Evolutionary conservation across 1,140 invertebrate species (phyloP).

Genomic region (Sipha flava): DNA sequence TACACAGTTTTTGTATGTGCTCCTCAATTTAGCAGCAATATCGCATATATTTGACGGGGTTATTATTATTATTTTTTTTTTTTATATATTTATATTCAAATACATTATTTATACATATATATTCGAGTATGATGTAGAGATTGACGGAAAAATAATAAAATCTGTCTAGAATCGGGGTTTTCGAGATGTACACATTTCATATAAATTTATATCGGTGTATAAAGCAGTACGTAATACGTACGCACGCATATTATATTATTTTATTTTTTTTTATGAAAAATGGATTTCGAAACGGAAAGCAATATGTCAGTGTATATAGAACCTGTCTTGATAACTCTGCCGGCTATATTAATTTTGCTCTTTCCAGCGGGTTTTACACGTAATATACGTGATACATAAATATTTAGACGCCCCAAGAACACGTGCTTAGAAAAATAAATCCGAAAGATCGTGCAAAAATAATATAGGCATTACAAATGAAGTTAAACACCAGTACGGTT

Average conservation of each 20-base stretch:
- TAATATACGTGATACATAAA: background rate
- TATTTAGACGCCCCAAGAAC: too few relatives aligned
- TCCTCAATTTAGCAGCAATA: background rate
- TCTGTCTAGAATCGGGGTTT: slow-evolving; percentile 1
- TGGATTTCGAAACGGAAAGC: slow-evolving; percentile 1
- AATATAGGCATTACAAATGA: too few relatives aligned
- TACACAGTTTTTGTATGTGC: background rate
- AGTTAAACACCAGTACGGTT: too few relatives aligned
- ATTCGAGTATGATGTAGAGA: background rate
- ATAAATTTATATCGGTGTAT: background rate
- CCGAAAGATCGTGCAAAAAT: too few relatives aligned
- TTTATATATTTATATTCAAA: background rate
- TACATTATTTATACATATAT: background rate
- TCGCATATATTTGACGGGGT: background rate
- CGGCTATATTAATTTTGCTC: background rate
- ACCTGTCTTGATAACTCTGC: background rate
- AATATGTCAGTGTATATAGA: background rate
- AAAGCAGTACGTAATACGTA: background rate
- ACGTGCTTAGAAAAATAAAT: too few relatives aligned
- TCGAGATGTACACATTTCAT: background rate
- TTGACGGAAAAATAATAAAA: slow-evolving; percentile 24
- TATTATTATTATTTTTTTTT: background rate
- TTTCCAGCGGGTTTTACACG: background rate
- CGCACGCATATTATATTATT: background rate
- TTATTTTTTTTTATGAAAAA: background rate